Conservation (phyloP, 2,797 vertebrate genomes). For the Decapterus maruadsi region DNA sequence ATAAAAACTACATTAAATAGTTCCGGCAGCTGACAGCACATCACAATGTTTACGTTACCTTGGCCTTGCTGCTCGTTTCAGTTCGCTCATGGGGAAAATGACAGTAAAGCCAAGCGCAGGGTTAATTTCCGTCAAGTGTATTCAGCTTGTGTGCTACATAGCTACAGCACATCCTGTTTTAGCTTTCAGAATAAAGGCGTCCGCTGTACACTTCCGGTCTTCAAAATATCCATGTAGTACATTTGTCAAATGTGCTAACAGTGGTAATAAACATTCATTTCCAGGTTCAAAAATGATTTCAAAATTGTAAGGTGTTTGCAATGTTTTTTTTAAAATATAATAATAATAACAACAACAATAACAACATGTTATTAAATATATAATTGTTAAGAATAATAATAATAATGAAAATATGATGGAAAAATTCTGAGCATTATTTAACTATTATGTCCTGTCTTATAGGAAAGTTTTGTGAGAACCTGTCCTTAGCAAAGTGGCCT, state of each 20-base stretch:
- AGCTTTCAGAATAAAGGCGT: constrained; percentile 52
- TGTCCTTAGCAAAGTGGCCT: too few species aligned
- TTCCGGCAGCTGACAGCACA: rapidly evolving
- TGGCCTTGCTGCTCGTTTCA: constrained; percentile 33
- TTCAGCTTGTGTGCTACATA: background rate
- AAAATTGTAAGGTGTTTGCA: background rate
- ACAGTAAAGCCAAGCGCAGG: constrained; percentile 11
- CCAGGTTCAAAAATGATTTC: background rate
- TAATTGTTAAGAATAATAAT: too few species aligned
- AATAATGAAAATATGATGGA: too few species aligned
- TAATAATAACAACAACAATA: too few species aligned
- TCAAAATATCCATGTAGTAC: too few species aligned
- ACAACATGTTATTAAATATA: too few species aligned
- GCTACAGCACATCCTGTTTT: constrained; percentile 33
- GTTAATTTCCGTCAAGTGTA: constrained; percentile 28
- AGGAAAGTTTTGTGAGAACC: too few species aligned
- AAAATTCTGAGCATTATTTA: too few species aligned
- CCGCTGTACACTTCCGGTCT: background rate
- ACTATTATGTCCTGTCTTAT: too few species aligned
- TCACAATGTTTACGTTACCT: constrained; percentile 58
- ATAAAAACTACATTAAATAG: background rate
- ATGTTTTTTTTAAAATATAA: too few species aligned
- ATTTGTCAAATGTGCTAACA: too few species aligned
- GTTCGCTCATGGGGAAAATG: constrained; percentile 51
- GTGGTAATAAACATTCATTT: background rate